Conservation (phyloP, 2,113 vertebrate genomes). For the Rhinoderma darwinii region DNA sequence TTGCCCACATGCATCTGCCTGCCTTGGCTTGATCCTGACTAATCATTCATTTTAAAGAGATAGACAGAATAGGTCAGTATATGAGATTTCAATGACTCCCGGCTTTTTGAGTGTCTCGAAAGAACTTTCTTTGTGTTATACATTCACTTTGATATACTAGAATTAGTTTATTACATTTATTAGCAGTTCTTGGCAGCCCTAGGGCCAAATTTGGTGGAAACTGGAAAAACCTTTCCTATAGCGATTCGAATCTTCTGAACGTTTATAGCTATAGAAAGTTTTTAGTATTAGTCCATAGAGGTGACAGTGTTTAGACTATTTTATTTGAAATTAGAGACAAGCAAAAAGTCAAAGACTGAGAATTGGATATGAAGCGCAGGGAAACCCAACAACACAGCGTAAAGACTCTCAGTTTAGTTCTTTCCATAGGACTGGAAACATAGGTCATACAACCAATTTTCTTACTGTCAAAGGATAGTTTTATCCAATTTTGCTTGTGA, state of each 20-base stretch:
- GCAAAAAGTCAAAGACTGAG: background rate
- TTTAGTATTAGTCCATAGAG: background rate
- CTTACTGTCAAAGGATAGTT: too few species aligned
- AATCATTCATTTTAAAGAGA: background rate
- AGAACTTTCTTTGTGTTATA: background rate
- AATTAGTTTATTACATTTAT: too few species aligned
- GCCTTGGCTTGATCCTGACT: background rate
- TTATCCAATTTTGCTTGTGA: background rate
- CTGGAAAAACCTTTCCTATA: background rate
- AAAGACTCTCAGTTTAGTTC: background rate
- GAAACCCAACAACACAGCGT: background rate
- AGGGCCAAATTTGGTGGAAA: background rate
- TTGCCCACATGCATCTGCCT: background rate
- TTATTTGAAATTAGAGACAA: background rate
- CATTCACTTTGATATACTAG: background rate
- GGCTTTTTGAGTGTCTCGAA: background rate
- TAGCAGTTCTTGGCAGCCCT: background rate
- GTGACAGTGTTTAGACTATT: background rate
- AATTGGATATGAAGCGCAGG: background rate
- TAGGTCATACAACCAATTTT: background rate
- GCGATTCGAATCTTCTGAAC: background rate
- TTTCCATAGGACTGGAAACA: background rate
- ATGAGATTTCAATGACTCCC: background rate
- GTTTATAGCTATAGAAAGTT: background rate
- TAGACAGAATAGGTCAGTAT: background rate